Percentiles rank a stretch among this genome's conserved stretches.
These are phyloP conservation scores for Rhinogobio ventralis DNA, from an alignment of 2,797 vertebrate genomes.

Conservation along the genomic window DNA sequence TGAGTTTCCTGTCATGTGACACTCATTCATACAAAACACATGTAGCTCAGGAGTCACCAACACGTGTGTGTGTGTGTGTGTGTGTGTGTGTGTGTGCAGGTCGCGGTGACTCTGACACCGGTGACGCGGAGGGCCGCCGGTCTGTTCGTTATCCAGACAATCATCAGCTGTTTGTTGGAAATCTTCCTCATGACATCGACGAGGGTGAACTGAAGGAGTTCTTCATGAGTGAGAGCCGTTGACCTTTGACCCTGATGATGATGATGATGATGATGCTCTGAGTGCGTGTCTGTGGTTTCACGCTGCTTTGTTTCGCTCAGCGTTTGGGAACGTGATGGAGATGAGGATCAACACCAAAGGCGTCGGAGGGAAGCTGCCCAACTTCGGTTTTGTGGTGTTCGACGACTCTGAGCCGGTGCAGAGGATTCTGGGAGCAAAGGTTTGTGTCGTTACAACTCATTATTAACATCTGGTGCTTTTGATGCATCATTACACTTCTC, in stretches of 20 bases:
- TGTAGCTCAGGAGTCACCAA: not conserved
- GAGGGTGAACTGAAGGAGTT: constrained; percentile 98
- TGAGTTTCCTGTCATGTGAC: constrained; percentile 35
- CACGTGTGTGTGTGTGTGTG: constrained; percentile 9
- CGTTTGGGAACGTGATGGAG: constrained; percentile 95
- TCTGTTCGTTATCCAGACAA: constrained; percentile 94
- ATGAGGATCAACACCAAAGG: constrained; percentile 98
- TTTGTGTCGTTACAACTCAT: constrained; percentile 67
- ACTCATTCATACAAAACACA: not conserved
- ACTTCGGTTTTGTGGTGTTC: constrained; percentile 98
- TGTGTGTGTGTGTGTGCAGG: constrained; percentile 71
- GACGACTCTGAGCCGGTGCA: constrained; percentile 96
- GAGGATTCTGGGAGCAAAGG: constrained; percentile 95
- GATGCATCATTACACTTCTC: too few relatives aligned
- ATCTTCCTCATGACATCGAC: constrained; percentile 98
- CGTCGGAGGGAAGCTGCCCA: constrained; percentile 94
- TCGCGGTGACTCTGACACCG: constrained; percentile 88
- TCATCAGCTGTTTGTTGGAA: constrained; percentile 98
- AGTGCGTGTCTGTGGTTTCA: constrained; percentile 8
- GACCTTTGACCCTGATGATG: not conserved
- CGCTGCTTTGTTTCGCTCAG: constrained; percentile 67
- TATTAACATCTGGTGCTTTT: too few relatives aligned
- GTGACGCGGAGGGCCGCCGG: constrained; percentile 89
- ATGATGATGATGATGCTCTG: not conserved
- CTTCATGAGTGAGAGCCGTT: constrained; percentile 91